These are phyloP conservation scores for Furcula furcula DNA, from an alignment of 2,888 invertebrate genomes.

Conservation along the genomic window DNA sequence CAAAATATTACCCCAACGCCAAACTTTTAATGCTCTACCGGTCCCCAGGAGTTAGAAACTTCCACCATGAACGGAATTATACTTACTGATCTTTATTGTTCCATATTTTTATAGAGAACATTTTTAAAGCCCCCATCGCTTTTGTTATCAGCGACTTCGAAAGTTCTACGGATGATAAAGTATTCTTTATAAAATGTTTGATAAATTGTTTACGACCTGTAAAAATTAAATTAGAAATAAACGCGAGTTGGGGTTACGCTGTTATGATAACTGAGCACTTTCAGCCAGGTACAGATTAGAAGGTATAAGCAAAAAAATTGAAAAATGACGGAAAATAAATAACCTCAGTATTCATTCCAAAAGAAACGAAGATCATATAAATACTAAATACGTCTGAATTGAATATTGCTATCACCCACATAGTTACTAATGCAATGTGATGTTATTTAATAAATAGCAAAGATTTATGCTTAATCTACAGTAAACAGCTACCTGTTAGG, in stretches of 20 bases:
- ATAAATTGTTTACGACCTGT: conserved; percentile 39
- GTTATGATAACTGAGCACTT: too few species aligned
- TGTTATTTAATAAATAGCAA: too few species aligned
- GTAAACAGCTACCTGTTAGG: too few species aligned
- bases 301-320: too few species aligned
- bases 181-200: conserved; percentile 37
- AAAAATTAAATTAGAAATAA: conserved; percentile 27
- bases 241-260: conserved; percentile 1
- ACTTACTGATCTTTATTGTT: conserved; percentile 49
- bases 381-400: too few species aligned
- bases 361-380: too few species aligned
- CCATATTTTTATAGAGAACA: conserved; percentile 32
- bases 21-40: conserved; percentile 38
- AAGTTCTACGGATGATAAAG: conserved; percentile 32
- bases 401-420: too few species aligned
- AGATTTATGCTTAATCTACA: too few species aligned
- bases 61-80: conserved; percentile 48
- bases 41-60: conserved; percentile 29
- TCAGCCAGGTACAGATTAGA: too few species aligned
- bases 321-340: too few species aligned
- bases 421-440: too few species aligned
- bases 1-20: conserved; percentile 17
- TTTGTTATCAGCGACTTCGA: conserved; percentile 47
- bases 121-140: conserved; percentile 27
- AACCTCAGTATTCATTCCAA: too few species aligned